phyloP scores from a whole-genome alignment of 2,888 invertebrate species.

The Geophilus truncorum region DNA sequence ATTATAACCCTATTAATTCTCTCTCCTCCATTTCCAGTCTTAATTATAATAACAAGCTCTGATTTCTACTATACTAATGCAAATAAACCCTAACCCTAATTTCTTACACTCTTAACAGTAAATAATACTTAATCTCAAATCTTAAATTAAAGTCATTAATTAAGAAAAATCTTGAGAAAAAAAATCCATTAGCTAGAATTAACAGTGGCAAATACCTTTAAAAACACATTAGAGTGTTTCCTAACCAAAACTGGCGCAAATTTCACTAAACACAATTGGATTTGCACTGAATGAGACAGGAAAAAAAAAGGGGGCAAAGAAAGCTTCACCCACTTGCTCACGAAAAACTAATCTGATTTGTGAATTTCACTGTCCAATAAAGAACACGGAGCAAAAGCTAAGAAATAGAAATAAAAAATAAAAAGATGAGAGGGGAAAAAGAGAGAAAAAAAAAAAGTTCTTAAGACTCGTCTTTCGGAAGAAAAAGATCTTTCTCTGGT shows the following conservation, averaged over 20 bases:
- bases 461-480: background rate
- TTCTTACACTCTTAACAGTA: too few relatives aligned
- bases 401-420: background rate
- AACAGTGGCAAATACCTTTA: background rate
- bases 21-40: background rate
- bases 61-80: background rate
- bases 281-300: background rate
- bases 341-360: constrained; percentile 7
- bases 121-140: too few relatives aligned
- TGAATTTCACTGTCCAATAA: constrained; percentile 27
- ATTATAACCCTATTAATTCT: background rate
- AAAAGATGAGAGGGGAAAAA: background rate
- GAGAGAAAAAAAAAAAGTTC: background rate
- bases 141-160: background rate
- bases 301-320: background rate
- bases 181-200: background rate
- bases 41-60: background rate
- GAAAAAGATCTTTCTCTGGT: constrained; percentile 28
- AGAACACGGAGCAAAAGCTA: background rate
- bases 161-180: too few relatives aligned
- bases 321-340: background rate
- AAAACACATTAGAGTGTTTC: too few relatives aligned
- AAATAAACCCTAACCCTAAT: background rate
- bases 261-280: background rate
- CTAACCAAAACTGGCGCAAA: background rate